Conservation (phyloP, 1,140 invertebrate species). For the Periplaneta americana region DNA sequence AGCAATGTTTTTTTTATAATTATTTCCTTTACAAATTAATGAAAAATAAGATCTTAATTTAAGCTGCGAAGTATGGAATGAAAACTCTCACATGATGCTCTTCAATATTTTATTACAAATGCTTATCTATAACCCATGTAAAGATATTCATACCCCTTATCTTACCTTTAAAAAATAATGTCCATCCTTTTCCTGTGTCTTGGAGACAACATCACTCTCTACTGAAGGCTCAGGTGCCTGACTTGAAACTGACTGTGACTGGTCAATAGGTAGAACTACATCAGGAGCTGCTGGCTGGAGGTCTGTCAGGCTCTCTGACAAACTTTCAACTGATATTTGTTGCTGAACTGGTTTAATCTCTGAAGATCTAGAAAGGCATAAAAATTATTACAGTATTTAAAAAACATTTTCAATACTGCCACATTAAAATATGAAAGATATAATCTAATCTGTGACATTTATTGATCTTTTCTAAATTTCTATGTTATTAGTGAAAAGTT, state of each 20-base stretch:
- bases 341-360: neutral
- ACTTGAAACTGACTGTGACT: conserved; percentile 17
- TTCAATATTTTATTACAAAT: too few relatives aligned
- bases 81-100: too few relatives aligned
- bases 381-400: neutral
- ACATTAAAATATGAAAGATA: neutral
- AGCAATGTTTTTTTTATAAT: too few relatives aligned
- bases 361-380: neutral
- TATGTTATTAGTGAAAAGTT: too few relatives aligned
- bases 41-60: too few relatives aligned
- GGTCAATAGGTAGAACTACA: conserved; percentile 26
- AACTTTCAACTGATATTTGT: conserved; percentile 22
- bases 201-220: neutral
- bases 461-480: neutral
- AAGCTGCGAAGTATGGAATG: too few relatives aligned
- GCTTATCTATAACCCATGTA: too few relatives aligned
- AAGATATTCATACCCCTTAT: too few relatives aligned
- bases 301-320: conserved; percentile 36
- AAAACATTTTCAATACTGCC: neutral
- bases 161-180: conserved; percentile 62
- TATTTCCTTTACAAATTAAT: too few relatives aligned
- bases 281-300: conserved; percentile 42
- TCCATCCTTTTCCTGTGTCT: conserved; percentile 50
- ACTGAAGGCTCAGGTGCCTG: conserved; percentile 19
- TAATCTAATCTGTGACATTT: neutral